Percentiles rank a stretch among this genome's conserved stretches.
Evolutionary conservation across 2,797 vertebrate species (phyloP).

Genomic region (Channa striata): DNA sequence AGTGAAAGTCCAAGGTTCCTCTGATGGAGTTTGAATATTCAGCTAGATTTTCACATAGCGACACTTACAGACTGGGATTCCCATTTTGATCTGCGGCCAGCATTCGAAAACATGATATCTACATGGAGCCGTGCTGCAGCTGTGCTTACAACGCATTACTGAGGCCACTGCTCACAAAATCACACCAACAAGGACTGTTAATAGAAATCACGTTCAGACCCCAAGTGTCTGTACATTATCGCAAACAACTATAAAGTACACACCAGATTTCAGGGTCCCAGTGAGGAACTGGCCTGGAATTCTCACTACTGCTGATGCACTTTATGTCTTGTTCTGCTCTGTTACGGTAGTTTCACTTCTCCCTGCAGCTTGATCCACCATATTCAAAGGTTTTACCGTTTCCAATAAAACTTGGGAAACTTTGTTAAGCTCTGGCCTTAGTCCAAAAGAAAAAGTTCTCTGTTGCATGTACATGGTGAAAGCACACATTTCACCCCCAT

Average conservation of each 20-base stretch:
- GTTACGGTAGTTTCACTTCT: slow-evolving; percentile 48
- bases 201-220: slow-evolving; percentile 9
- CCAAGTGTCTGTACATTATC: slow-evolving; percentile 1
- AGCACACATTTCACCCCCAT: slow-evolving; percentile 23
- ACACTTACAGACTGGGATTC: slow-evolving; percentile 20
- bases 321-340: slow-evolving; percentile 39
- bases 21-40: slow-evolving; percentile 23
- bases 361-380: slow-evolving; percentile 44
- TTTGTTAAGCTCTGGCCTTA: slow-evolving; percentile 53
- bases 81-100: too few species aligned
- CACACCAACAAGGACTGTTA: slow-evolving; percentile 6
- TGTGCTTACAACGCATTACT: slow-evolving; percentile 42
- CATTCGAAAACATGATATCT: too few species aligned
- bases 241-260: slow-evolving; percentile 17
- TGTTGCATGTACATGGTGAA: slow-evolving; percentile 59
- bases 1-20: neutral
- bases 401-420: slow-evolving; percentile 72
- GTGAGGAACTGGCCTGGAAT: slow-evolving; percentile 34
- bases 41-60: slow-evolving; percentile 28
- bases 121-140: slow-evolving; percentile 26
- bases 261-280: slow-evolving; percentile 25
- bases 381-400: slow-evolving; percentile 63
- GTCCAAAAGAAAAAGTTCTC: slow-evolving; percentile 61
- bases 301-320: slow-evolving; percentile 43
- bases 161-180: slow-evolving; percentile 15